Evolutionary conservation across 1,140 invertebrate genomes (phyloP).

Genomic region (Bombus impatiens): DNA sequence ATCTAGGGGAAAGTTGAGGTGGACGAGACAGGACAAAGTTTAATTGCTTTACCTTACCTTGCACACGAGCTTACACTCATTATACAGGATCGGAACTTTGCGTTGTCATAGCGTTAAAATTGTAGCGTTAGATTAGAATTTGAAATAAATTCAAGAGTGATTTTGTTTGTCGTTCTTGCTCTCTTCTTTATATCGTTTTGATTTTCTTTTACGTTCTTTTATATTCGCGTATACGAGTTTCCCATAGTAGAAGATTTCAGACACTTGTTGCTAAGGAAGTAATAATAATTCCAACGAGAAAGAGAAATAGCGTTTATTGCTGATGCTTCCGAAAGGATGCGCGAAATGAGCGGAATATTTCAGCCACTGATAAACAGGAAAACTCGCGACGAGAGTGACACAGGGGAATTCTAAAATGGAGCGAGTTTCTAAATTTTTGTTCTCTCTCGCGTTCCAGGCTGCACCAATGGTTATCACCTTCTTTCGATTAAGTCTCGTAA

Average conservation of each 20-base stretch:
- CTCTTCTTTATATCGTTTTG: neutral
- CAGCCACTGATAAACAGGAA: conserved; percentile 23
- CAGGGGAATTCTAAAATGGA: conserved; percentile 12
- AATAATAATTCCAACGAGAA: conserved; percentile 45
- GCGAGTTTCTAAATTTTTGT: conserved; percentile 6
- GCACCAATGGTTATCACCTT: neutral
- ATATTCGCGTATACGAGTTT: neutral
- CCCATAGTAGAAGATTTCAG: neutral
- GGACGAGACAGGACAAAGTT: neutral
- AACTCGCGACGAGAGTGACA: neutral
- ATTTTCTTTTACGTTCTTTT: neutral
- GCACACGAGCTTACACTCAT: neutral
- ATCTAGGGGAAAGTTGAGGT: neutral
- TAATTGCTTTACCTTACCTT: neutral
- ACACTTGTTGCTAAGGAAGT: conserved; percentile 66
- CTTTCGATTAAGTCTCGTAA: conserved; percentile 7
- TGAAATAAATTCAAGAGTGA: neutral
- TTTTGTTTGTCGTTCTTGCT: neutral
- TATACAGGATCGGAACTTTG: neutral
- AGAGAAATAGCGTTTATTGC: conserved; percentile 42
- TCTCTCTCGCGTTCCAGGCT: too few species aligned
- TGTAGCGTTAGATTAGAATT: neutral
- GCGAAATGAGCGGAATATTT: conserved; percentile 55
- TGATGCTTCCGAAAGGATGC: conserved; percentile 46
- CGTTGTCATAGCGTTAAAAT: neutral